Evolutionary conservation across 2,113 vertebrate genomes (phyloP), one percentile per base, ranked within the genome.

Genomic region (Poeciliopsis occidentalis): DNA sequence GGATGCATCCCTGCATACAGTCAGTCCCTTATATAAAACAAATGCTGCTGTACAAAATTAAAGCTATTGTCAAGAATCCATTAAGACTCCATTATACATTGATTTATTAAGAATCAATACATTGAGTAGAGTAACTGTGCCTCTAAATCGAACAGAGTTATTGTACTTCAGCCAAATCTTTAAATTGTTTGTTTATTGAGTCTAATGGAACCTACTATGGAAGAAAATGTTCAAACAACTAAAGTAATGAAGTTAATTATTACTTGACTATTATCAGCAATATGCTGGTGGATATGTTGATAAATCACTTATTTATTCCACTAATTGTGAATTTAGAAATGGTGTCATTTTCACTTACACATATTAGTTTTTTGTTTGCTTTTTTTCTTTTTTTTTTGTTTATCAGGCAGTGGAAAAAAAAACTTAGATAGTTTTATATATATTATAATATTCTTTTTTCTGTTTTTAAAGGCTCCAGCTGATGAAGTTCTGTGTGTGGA

Each of bases 401-500:
- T 12, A 39, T 39, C 12, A 11, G 3, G 2, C 37, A 39, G 12
- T 44, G 12, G 17, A 1, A 44, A 44, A 44, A 15, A 37, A 34
- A 61, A 4, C 41, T 8, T 27, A 60, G 67, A 27, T 27, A 27
- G 1, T 27, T 27, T 27, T 27, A 27, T 11, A 62, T 62, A 29
- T 6, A 29, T 29, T 29, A 29, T 29, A 29, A 29, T 26, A 0
- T 24, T 41, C 60, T 74, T 2, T 27, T 54, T 61, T 71, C 19
- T 54, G 63, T 60, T 76, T 68, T 75, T 41, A 24, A 94, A 97
- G 95, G 93, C 94, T 1, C 94, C 89, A 78, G 84, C 95, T 75
- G 93, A 88, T 95, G 96, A 97, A 86, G 93, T 81, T 47, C 95
- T 95, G 54, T 95, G 95, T 83, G 96, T 99, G 30, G 95, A 97